Evolutionary conservation across 1,140 invertebrate species (phyloP).

Genomic region (Brachionus koreanus): DNA sequence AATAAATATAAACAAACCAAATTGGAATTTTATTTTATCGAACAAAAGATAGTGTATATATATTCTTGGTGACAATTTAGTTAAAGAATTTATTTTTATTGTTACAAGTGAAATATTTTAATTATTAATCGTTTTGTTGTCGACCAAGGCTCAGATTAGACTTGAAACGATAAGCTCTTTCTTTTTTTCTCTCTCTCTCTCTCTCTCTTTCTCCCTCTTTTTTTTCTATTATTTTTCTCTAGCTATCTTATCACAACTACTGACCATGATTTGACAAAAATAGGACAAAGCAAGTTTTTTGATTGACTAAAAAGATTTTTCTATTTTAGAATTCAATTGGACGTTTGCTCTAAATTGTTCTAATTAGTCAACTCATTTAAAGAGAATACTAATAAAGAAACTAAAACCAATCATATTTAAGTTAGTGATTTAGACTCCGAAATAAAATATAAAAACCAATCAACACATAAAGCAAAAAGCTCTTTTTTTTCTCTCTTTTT

Average conservation of each 20-base stretch:
- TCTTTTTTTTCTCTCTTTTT: not conserved
- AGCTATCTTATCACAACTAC: not conserved
- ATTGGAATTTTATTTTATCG: not conserved
- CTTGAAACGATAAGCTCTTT: conserved; percentile 2
- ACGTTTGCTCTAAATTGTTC: not conserved
- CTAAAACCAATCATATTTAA: conserved; percentile 17
- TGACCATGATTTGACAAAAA: conserved; percentile 16
- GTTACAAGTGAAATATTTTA: not conserved
- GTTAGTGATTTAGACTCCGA: not conserved
- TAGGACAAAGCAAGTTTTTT: not conserved
- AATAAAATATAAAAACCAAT: conserved; percentile 25
- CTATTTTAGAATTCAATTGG: not conserved
- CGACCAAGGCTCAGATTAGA: conserved; percentile 1
- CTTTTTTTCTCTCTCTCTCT: no score
- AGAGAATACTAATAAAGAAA: not conserved
- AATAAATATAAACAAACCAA: conserved; percentile 4
- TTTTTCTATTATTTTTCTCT: not conserved
- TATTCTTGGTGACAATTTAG: not conserved
- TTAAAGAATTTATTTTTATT: not conserved
- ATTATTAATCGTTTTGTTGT: not conserved
- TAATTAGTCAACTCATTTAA: conserved; percentile 18
- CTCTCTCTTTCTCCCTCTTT: no score
- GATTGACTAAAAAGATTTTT: conserved; percentile 12
- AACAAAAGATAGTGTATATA: conserved; percentile 34
- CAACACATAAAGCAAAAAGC: conserved; percentile 18